Evolutionary conservation across 1,140 invertebrate species (phyloP).

Genomic region (Andricus grossulariae): DNA sequence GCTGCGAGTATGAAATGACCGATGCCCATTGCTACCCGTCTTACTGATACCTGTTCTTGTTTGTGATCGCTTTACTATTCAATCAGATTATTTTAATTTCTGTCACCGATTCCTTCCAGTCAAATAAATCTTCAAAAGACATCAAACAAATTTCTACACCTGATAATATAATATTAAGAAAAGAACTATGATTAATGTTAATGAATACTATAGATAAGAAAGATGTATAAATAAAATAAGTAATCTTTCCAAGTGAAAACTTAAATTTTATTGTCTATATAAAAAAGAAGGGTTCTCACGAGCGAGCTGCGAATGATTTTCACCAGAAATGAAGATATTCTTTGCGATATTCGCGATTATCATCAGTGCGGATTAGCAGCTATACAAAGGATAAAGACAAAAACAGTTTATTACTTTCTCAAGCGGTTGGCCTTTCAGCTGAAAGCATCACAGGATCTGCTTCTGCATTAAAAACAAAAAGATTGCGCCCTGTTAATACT

Average conservation of each 20-base stretch:
- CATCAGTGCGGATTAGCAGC: slow-evolving; percentile 42
- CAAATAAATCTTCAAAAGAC: neutral
- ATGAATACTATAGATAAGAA: too few species aligned
- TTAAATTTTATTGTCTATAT: slow-evolving; percentile 2
- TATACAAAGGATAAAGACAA: slow-evolving; percentile 40
- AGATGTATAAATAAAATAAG: neutral
- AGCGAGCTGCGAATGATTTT: slow-evolving; percentile 7
- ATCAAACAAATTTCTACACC: neutral
- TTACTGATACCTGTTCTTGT: neutral
- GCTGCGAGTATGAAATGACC: slow-evolving; percentile 12
- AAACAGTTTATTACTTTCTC: slow-evolving; percentile 54
- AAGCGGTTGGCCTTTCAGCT: slow-evolving; percentile 43
- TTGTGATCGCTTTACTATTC: slow-evolving; percentile 17
- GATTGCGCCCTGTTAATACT: slow-evolving; percentile 67
- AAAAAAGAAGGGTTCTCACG: slow-evolving; percentile 4
- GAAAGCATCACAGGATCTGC: slow-evolving; percentile 13
- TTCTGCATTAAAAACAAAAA: slow-evolving; percentile 44
- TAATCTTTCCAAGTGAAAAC: neutral
- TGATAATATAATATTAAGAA: neutral
- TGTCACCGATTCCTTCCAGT: slow-evolving; percentile 2
- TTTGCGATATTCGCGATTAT: slow-evolving; percentile 7
- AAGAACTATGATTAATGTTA: too few species aligned
- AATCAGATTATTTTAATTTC: slow-evolving; percentile 20
- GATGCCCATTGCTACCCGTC: neutral
- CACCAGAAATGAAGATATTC: neutral